Percentiles rank a stretch among this genome's conserved stretches.
These are phyloP conservation scores for Yasuhikotakia modesta DNA, from an alignment of 2,797 vertebrate species.

Conservation along the genomic window DNA sequence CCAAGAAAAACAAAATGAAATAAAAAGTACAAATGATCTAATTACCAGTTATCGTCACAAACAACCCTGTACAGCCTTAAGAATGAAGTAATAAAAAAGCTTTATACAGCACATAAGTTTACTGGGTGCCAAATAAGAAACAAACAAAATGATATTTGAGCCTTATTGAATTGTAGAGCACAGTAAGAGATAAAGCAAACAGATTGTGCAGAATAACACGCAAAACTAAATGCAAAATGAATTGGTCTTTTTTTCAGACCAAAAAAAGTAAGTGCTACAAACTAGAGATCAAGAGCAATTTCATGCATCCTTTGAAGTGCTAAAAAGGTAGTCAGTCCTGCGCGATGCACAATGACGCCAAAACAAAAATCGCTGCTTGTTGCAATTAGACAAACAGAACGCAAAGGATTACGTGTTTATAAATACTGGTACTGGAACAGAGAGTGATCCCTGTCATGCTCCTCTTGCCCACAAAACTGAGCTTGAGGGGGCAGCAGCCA, in stretches of 20 bases:
- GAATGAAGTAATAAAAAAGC: conserved; percentile 93
- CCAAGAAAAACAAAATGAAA: conserved; percentile 73
- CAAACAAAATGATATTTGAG: conserved; percentile 71
- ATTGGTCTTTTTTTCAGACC: conserved; percentile 55
- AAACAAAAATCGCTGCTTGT: conserved; percentile 63
- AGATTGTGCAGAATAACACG: conserved; percentile 81
- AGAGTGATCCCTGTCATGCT: conserved; percentile 60
- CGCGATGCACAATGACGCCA: conserved; percentile 63
- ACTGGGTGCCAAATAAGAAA: conserved; percentile 81
- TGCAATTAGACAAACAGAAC: conserved; percentile 65
- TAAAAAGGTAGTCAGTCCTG: conserved; percentile 82
- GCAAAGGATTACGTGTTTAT: conserved; percentile 71
- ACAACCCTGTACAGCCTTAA: conserved; percentile 99
- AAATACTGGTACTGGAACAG: conserved; percentile 66
- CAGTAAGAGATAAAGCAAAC: conserved; percentile 78
- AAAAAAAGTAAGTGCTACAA: conserved; percentile 74
- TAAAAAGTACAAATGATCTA: conserved; percentile 84
- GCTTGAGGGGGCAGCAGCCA: conserved; percentile 62
- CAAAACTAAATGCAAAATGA: conserved; percentile 76
- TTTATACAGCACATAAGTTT: conserved; percentile 98
- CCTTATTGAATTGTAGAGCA: conserved; percentile 81
- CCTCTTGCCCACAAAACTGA: conserved; percentile 35
- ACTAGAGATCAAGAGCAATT: conserved; percentile 71
- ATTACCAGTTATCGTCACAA: conserved; percentile 98
- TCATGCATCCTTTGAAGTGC: conserved; percentile 86